phyloP scores from a whole-genome alignment of 2,797 vertebrate species.

The Poeciliopsis gracilis region DNA sequence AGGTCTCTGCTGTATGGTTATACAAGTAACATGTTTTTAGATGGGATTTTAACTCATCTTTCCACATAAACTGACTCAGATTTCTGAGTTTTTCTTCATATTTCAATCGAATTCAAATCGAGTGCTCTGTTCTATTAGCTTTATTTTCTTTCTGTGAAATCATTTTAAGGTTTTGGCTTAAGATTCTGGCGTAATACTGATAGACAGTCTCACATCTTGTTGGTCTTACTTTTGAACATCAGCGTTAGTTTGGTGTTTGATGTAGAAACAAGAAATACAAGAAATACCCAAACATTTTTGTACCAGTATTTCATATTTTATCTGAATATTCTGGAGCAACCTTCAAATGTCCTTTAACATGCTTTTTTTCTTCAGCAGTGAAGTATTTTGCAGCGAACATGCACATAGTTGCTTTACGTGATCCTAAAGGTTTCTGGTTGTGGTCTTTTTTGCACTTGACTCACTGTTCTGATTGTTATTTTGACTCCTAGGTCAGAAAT shows the following conservation, averaged over 20 bases:
- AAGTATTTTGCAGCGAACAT: neutral
- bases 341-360: neutral
- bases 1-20: neutral
- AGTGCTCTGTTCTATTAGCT: neutral
- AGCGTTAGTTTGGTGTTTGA: neutral
- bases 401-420: neutral
- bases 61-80: neutral
- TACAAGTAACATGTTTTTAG: neutral
- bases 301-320: neutral
- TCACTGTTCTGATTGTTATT: neutral
- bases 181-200: neutral
- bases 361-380: neutral
- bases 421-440: neutral
- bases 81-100: neutral
- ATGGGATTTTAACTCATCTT: neutral
- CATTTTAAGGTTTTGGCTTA: neutral
- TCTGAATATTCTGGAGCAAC: neutral
- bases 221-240: neutral
- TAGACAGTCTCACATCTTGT: neutral
- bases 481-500: neutral
- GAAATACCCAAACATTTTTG: no score
- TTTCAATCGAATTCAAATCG: neutral
- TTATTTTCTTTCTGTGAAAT: neutral
- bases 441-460: neutral
- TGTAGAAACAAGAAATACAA: neutral